phyloP scores from a whole-genome alignment of 2,888 invertebrate genomes.

The Melanargia galathea region DNA sequence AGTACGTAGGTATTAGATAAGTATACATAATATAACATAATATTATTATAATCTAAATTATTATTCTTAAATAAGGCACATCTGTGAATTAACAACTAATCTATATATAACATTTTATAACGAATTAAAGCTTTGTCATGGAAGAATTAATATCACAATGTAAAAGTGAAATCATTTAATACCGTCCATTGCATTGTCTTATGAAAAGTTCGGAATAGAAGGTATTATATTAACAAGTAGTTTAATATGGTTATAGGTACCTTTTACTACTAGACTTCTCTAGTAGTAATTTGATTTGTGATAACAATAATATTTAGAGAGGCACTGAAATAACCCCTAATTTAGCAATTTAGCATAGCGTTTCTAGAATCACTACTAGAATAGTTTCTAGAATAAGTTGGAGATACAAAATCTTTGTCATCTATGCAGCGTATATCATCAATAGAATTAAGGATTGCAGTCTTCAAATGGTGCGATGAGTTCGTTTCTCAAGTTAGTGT shows the following conservation, averaged over 20 bases:
- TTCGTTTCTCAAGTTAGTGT: slow-evolving; percentile 18
- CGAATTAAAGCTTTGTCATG: slow-evolving; percentile 80
- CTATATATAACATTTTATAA: slow-evolving; percentile 61
- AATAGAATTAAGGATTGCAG: slow-evolving; percentile 10
- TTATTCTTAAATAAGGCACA: slow-evolving; percentile 52
- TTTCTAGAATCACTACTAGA: background rate
- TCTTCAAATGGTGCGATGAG: slow-evolving; percentile 21
- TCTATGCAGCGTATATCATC: background rate
- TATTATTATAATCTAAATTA: slow-evolving; percentile 32
- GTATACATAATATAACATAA: slow-evolving; percentile 1
- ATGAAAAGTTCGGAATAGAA: background rate
- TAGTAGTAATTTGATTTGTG: too few species aligned
- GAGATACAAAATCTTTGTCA: background rate
- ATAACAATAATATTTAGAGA: background rate
- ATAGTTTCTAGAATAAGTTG: background rate
- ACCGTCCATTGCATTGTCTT: slow-evolving; percentile 6
- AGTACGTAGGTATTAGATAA: too few species aligned
- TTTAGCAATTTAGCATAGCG: background rate
- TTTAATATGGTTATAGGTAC: too few species aligned
- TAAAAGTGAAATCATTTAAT: slow-evolving; percentile 24
- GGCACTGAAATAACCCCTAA: background rate
- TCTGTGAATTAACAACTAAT: slow-evolving; percentile 42
- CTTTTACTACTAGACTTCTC: too few species aligned
- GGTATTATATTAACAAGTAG: too few species aligned
- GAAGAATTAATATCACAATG: slow-evolving; percentile 78